These are phyloP conservation scores for Littorina saxatilis DNA, from an alignment of 1,140 invertebrate species.

Conservation along the genomic window DNA sequence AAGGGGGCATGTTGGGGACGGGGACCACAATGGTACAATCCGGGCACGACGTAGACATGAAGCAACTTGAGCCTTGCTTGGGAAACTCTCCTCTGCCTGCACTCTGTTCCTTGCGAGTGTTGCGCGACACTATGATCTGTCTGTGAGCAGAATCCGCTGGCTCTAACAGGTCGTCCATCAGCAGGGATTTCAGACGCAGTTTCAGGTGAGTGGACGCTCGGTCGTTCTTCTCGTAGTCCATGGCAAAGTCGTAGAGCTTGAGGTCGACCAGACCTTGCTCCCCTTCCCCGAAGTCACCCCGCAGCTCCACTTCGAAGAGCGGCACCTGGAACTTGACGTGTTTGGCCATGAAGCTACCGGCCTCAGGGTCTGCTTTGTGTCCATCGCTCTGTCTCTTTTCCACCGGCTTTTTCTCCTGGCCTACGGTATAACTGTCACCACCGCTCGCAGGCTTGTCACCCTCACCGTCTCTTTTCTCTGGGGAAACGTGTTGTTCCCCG, in stretches of 20 bases:
- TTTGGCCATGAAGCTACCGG: slow-evolving; percentile 53
- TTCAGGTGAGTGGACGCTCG: slow-evolving; percentile 82
- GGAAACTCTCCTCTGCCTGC: slow-evolving; percentile 3
- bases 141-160: slow-evolving; percentile 86
- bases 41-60: slow-evolving; percentile 90
- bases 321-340: slow-evolving; percentile 73
- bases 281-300: slow-evolving; percentile 72
- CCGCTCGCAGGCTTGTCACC: no score
- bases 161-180: slow-evolving; percentile 92
- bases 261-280: slow-evolving; percentile 82
- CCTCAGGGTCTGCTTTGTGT: slow-evolving; percentile 10
- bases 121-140: slow-evolving; percentile 82
- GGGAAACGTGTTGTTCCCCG: background rate
- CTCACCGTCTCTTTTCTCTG: background rate
- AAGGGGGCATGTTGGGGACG: slow-evolving; percentile 67
- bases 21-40: slow-evolving; percentile 77
- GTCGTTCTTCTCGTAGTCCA: slow-evolving; percentile 84
- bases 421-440: background rate
- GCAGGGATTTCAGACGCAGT: slow-evolving; percentile 87
- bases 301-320: slow-evolving; percentile 73
- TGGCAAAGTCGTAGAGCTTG: slow-evolving; percentile 87
- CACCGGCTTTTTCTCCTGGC: background rate
- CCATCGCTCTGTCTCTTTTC: slow-evolving; percentile 4
- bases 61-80: slow-evolving; percentile 71
- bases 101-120: slow-evolving; percentile 33